Evolutionary conservation across 2,797 vertebrate species (phyloP), one percentile per base, ranked within the genome.

Genomic region (Gorsachius magnificus): DNA sequence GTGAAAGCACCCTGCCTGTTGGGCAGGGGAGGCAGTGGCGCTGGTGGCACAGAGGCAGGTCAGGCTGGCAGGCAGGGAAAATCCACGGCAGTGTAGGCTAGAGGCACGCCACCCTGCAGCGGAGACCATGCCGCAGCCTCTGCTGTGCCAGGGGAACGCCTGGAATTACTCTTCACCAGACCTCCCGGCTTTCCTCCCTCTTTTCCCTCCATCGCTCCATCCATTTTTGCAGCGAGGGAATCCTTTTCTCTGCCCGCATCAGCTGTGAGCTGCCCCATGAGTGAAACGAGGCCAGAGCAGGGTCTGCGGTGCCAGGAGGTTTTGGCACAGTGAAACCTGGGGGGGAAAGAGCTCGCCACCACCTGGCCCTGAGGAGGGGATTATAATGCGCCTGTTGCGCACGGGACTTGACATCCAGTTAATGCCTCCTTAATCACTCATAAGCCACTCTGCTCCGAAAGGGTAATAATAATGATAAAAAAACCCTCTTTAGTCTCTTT

Each of bases 351-450:
- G 50, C 83, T 43, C 0, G 6, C 15, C 0, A 0, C 75, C 69
- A 53, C 18, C 48, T 0, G 0, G 28, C 41, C 81, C 82, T 2
- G 5, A 70, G 78, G 38, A 70, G 64, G 22, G 48, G 78, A 91
- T 87, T 95, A 91, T 20, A 36, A 70, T 36, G 51, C 1, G 25
- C 68, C 87, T 93, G 83, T 89, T 82, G 74, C 41, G 6, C 2
- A 13, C 0, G 1, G 83, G 56, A 89, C 95, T 76, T 74, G 78
- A 94, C 3, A 33, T 91, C 79, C 84, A 29, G 82, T 83, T 92
- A 97, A 91, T 80, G 82, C 90, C 84, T 87, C 35, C 76, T 94
- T 96, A 96, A 97, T 96, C 95, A 70, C 89, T 91, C 91, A 69
- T 92, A 95, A 96, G 80, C 89, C 79, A 96, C 45, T 82, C 79